Base-by-base conservation (phyloP, 1,140 invertebrate species). In the Gryon sp. region DNA sequence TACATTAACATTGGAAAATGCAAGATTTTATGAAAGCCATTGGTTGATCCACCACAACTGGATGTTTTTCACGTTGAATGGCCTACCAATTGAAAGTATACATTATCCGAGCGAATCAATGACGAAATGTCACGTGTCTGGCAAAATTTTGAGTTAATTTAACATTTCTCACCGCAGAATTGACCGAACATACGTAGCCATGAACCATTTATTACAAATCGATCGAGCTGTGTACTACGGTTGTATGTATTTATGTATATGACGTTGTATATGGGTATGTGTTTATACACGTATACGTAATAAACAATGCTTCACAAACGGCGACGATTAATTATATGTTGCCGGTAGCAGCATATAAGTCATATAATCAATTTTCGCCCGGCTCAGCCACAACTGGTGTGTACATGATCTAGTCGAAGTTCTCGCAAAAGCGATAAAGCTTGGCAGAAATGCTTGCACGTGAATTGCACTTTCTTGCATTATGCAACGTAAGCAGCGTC, bases 311-410 rank as follows among this genome's bases (percentile, higher is more conserved):
- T 69, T 80, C 74, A 68, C 69, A 81, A n/a, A 79, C 80, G 79
- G 74, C 78, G 65, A 52, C 74, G 80, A 86, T 86, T 85, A 86
- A 87, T 85, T 86, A 80, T 82, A 85, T 85, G 79, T 86, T 86
- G 84, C 81, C 72, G 32, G 70, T 85, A 81, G 81, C 81, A 81
- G 76, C 77, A 60, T 83, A 83, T 85, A 85, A 87, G 84, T 87
- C 82, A 84, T 80, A 82, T 81, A 81, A 85, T 84, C 82, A 84
- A 85, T 84, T 85, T 84, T 76, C 65, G 43, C 59, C 72, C 77
- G 68, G 68, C 26, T 79, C 74, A 45, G 46, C 45, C 57, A 40
- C 46, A 65, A 70, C 59, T 72, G 76, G 75, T 77, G 76, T 62
- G 36, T 76, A 78, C 70, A 79, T 45, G 70, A 73, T 78, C 73